Conservation (phyloP, 1,140 invertebrate genomes). For the Epicauta chinensis region DNA sequence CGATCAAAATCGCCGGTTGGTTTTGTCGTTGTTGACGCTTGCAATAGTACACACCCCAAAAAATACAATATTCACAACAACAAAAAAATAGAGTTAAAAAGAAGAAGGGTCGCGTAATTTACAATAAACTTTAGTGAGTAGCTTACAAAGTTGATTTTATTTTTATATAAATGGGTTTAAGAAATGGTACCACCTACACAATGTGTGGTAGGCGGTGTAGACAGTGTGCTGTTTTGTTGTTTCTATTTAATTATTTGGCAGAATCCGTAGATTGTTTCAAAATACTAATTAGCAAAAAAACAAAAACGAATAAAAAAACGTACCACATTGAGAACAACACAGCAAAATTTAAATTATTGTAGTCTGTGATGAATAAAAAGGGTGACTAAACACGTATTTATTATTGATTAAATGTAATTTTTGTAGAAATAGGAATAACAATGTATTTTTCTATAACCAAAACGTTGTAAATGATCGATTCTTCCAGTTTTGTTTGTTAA, state of each 20-base stretch:
- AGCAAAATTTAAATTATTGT: constrained; percentile 38
- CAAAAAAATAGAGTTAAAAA: too few species aligned
- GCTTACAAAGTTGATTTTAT: constrained; percentile 31
- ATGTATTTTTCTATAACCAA: constrained; percentile 40
- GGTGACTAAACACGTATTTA: constrained; percentile 42
- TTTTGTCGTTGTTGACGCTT: background rate
- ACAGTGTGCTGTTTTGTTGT: too few species aligned
- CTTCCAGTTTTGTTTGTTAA: constrained; percentile 34
- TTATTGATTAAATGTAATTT: constrained; percentile 34
- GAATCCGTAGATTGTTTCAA: background rate
- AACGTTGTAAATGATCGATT: constrained; percentile 28
- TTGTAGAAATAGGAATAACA: constrained; percentile 35
- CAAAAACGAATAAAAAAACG: background rate
- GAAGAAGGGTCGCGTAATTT: too few species aligned
- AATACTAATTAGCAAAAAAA: background rate
- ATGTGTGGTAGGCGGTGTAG: too few species aligned
- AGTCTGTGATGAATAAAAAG: constrained; percentile 42
- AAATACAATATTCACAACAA: background rate
- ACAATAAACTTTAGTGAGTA: constrained; percentile 24
- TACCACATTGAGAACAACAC: background rate
- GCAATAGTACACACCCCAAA: constrained; percentile 1
- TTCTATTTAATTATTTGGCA: constrained; percentile 2
- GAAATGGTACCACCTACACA: too few species aligned
- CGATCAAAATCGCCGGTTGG: constrained; percentile 3
- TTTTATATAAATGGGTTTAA: constrained; percentile 29